These are phyloP conservation scores for Pagetopsis macropterus DNA, from an alignment of 2,797 vertebrate species.

Conservation along the genomic window DNA sequence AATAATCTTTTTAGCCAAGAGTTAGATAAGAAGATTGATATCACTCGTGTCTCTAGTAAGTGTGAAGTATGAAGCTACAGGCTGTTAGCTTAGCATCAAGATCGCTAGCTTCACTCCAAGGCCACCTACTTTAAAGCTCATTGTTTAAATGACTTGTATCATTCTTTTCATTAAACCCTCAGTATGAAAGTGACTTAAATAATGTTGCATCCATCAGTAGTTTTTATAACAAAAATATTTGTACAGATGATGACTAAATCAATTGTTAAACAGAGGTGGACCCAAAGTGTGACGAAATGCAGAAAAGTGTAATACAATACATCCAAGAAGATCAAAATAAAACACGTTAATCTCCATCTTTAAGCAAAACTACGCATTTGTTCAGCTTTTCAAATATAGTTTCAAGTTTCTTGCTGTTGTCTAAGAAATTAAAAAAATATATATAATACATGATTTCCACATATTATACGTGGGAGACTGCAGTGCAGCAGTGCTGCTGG, in stretches of 20 bases:
- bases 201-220: not conserved
- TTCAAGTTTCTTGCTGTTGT: not conserved
- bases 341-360: slow-evolving; percentile 40
- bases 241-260: too few species aligned
- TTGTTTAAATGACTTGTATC: not conserved
- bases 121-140: not conserved
- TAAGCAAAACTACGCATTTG: not conserved
- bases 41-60: not conserved
- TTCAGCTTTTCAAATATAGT: not conserved
- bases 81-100: not conserved
- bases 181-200: not conserved
- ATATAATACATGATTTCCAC: not conserved
- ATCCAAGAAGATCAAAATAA: slow-evolving; percentile 50
- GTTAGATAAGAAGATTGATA: not conserved
- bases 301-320: slow-evolving; percentile 15
- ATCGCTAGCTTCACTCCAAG: not conserved
- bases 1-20: not conserved
- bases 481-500: slow-evolving; percentile 11
- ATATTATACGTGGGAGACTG: slow-evolving; percentile 33
- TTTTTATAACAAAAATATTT: too few species aligned
- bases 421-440: not conserved
- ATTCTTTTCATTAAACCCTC: not conserved
- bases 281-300: not conserved
- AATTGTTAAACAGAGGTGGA: too few species aligned
- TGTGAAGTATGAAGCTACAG: not conserved